Conservation (phyloP, 2,888 invertebrate species). For the Epinotia ramella region DNA sequence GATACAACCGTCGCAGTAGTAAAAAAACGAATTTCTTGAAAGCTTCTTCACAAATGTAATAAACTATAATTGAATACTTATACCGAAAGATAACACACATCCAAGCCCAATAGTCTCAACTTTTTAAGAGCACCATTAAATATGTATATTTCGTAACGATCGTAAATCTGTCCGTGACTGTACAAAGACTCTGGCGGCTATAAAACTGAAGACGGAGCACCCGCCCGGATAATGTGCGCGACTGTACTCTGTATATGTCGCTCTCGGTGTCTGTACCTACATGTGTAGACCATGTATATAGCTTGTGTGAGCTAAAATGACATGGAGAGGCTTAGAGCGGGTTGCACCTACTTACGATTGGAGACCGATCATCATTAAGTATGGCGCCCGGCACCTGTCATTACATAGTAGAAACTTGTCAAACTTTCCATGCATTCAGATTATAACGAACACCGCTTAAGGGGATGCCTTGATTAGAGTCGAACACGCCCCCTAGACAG, state of each 20-base stretch:
- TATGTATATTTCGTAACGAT: slow-evolving; percentile 38
- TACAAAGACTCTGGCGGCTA: slow-evolving; percentile 45
- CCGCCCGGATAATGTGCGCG: slow-evolving; percentile 47
- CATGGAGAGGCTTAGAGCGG: too few relatives aligned
- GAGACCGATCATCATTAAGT: too few relatives aligned
- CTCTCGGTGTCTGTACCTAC: neutral
- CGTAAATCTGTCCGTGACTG: slow-evolving; percentile 44
- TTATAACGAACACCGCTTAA: too few relatives aligned
- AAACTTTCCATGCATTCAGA: too few relatives aligned
- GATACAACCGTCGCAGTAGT: too few relatives aligned
- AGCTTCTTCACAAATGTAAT: neutral
- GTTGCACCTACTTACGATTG: too few relatives aligned
- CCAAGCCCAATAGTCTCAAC: slow-evolving; percentile 13
- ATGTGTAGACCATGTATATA: neutral
- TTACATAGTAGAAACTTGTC: too few relatives aligned
- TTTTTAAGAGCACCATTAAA: slow-evolving; percentile 20
- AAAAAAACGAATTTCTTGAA: too few relatives aligned
- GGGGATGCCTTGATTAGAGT: too few relatives aligned
- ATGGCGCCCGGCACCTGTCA: too few relatives aligned
- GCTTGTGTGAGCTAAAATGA: too few relatives aligned
- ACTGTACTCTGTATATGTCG: slow-evolving; percentile 14
- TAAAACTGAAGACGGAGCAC: slow-evolving; percentile 54
- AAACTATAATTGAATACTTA: neutral
- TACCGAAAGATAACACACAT: neutral
- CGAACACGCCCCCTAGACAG: too few relatives aligned